These are phyloP conservation scores for Molanna angustata DNA, from an alignment of 2,888 invertebrate genomes.

Conservation along the genomic window DNA sequence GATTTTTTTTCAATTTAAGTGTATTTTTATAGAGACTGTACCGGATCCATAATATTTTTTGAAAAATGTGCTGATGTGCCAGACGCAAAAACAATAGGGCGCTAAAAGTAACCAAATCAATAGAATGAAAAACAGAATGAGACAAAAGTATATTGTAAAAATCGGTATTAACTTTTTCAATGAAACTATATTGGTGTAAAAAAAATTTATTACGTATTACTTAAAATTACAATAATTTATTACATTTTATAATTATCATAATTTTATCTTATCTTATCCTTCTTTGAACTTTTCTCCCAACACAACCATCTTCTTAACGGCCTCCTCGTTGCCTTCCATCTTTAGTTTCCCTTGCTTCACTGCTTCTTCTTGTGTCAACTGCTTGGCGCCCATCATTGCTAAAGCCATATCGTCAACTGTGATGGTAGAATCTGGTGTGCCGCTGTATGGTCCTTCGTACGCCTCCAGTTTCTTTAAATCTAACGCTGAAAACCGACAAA, in stretches of 20 bases:
- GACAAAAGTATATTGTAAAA: too few species aligned
- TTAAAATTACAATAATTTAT: too few species aligned
- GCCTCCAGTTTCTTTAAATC: constrained; percentile 25
- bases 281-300: constrained; percentile 6
- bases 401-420: constrained; percentile 23
- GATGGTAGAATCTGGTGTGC: constrained; percentile 14
- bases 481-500: constrained; percentile 22
- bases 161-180: too few species aligned
- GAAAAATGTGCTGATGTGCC: too few species aligned
- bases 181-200: too few species aligned
- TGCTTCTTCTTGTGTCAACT: constrained; percentile 22
- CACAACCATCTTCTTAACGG: constrained; percentile 8
- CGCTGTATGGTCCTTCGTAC: constrained; percentile 21
- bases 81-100: too few species aligned
- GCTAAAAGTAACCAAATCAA: too few species aligned
- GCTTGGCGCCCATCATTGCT: constrained; percentile 5
- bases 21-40: too few species aligned
- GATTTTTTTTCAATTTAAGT: too few species aligned
- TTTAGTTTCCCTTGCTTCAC: constrained; percentile 13
- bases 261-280: background rate
- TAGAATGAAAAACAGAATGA: too few species aligned
- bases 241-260: background rate
- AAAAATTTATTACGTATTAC: too few species aligned
- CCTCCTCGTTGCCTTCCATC: constrained; percentile 18
- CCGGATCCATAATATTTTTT: too few species aligned